Evolutionary conservation across 1,140 invertebrate genomes (phyloP).

Genomic region (Listronotus bonariensis): DNA sequence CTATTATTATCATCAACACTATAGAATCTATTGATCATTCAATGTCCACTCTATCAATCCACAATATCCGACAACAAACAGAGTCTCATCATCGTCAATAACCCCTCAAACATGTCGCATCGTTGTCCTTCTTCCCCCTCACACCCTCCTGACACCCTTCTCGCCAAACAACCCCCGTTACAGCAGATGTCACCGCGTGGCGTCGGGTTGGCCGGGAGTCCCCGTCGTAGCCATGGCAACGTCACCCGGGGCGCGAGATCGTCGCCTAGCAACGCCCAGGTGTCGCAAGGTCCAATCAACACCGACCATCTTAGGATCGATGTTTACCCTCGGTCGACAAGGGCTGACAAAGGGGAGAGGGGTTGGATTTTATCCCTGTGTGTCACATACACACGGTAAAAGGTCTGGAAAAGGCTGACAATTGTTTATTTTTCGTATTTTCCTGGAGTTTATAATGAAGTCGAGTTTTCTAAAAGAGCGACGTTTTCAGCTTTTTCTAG

Average conservation of each 20-base stretch:
- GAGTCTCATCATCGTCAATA: constrained; percentile 13
- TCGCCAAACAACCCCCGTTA: constrained; percentile 19
- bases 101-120: not conserved
- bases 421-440: constrained; percentile 20
- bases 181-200: constrained; percentile 32
- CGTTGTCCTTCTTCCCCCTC: not conserved
- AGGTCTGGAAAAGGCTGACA: constrained; percentile 2
- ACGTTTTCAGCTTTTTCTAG: no score
- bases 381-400: constrained; percentile 22
- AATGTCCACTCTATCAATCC: constrained; percentile 11
- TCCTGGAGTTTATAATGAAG: constrained; percentile 11
- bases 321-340: constrained; percentile 45
- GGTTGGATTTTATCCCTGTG: not conserved
- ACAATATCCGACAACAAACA: constrained; percentile 9
- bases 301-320: constrained; percentile 55
- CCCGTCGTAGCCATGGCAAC: constrained; percentile 23
- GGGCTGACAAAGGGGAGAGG: constrained; percentile 3
- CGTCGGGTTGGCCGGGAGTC: constrained; percentile 10
- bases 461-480: not conserved
- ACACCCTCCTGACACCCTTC: not conserved
- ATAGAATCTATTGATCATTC: not conserved
- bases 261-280: constrained; percentile 54
- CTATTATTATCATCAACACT: no score
- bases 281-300: constrained; percentile 55
- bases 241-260: constrained; percentile 36